A percentile compares a stretch with the other conserved stretches of the same genome.
Evolutionary conservation across 2,888 invertebrate genomes (phyloP).

Genomic region (Rhodophaea formosa): DNA sequence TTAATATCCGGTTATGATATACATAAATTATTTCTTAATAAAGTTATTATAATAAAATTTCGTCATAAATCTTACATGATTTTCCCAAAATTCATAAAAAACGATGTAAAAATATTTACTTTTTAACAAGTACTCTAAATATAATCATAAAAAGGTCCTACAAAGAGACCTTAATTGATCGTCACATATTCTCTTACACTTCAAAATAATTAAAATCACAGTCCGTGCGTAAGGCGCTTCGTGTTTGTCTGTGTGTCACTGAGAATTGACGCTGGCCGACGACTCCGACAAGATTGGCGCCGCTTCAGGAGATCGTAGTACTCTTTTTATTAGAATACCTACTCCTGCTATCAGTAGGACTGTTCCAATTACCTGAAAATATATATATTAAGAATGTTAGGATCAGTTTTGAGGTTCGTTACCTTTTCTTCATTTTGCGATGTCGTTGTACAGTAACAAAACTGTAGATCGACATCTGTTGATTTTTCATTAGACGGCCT

Average conservation of each 20-base stretch:
- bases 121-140: too few species aligned
- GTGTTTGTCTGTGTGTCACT: conserved; percentile 25
- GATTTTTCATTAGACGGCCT: too few species aligned
- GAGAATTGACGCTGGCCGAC: conserved; percentile 22
- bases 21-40: too few species aligned
- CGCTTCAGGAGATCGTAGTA: conserved; percentile 49
- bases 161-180: not conserved
- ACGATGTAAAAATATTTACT: too few species aligned
- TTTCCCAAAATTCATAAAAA: too few species aligned
- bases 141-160: not conserved
- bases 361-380: conserved; percentile 57
- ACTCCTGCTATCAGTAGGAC: conserved; percentile 54
- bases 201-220: not conserved
- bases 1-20: too few species aligned
- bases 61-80: too few species aligned
- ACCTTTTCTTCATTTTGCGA: too few species aligned
- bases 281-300: conserved; percentile 46
- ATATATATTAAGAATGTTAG: not conserved
- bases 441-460: too few species aligned
- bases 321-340: conserved; percentile 45
- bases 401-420: not conserved
- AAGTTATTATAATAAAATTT: too few species aligned
- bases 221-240: not conserved
- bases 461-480: too few species aligned
- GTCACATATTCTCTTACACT: not conserved